Base-by-base conservation (phyloP, 2,888 invertebrate species). In the Luperina nickerlii region DNA sequence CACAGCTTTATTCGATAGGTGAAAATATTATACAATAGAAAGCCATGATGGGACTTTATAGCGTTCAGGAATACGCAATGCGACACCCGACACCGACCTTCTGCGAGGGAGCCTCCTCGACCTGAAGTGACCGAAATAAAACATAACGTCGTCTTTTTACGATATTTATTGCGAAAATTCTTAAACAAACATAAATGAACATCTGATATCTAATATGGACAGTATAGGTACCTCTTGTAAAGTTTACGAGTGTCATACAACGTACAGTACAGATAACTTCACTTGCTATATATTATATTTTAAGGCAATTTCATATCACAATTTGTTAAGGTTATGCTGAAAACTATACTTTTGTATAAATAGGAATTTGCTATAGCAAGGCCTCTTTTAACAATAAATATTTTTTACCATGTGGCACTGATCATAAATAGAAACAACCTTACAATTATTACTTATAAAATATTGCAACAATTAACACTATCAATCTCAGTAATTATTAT, bases 261-360 rank as follows among this genome's bases (percentile, higher is more conserved):
- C 76, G 73, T 77, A 84, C 78, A 84, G 73, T 77, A 84, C 78
- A 84, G 75, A 86, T 83, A 80, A 51, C n/a, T 82, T 82, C 79
- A 81, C 78, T 84, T 84, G 87, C 77, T 80, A 84, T 85, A 87
- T 82, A 85, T 84, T 85, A 78, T 85, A 85, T 82, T 89, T 78
- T 85, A 95, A 95, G 96, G 95, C 95, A 96, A 94, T 94, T 92
- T 94, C 82, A 93, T 96, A 96, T 96, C 96, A 96, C 96, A 96
- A 91, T 91, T 89, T 79, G 76, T 90, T 84, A 79, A 85, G 79
- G 90, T 89, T 81, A 89, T 86, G 78, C 72, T 87, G 87, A 83
- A 90, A 84, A 82, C 78, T 86, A 81, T 74, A 82, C 38, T 76
- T 77, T 80, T 88, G 72, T 87, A 82, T 84, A 90, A 82, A 89